Conservation (phyloP, 2,888 invertebrate genomes). For the Orthonevra nobilis region DNA sequence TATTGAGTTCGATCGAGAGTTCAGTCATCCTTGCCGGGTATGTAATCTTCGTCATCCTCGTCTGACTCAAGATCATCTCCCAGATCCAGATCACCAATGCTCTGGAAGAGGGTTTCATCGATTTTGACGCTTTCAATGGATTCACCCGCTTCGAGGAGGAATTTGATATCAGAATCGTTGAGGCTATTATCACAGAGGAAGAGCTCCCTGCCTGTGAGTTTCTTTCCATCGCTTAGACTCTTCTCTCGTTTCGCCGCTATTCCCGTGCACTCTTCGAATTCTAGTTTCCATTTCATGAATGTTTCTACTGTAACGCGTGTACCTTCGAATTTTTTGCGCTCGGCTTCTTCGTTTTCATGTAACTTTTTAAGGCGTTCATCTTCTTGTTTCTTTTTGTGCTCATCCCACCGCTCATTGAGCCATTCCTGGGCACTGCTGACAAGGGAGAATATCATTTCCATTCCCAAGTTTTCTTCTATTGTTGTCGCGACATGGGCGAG, state of each 20-base stretch:
- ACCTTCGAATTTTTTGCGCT: slow-evolving; percentile 96
- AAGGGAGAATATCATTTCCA: slow-evolving; percentile 98
- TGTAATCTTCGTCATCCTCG: slow-evolving; percentile 85
- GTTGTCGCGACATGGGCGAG: slow-evolving; percentile 83
- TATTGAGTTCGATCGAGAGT: neutral
- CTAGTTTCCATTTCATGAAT: slow-evolving; percentile 95
- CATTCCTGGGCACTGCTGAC: slow-evolving; percentile 96
- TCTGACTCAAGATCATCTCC: slow-evolving; percentile 81
- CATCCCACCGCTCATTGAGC: slow-evolving; percentile 92
- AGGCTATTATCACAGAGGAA: slow-evolving; percentile 96
- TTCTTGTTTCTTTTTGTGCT: slow-evolving; percentile 86
- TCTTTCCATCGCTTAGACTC: slow-evolving; percentile 87
- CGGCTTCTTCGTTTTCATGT: slow-evolving; percentile 92
- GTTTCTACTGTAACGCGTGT: slow-evolving; percentile 97
- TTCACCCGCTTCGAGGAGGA: slow-evolving; percentile 90
- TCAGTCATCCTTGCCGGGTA: slow-evolving; percentile 80
- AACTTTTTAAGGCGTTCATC: slow-evolving; percentile 85
- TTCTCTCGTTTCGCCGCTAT: slow-evolving; percentile 87
- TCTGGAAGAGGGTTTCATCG: slow-evolving; percentile 95
- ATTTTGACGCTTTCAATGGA: slow-evolving; percentile 87
- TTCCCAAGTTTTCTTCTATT: slow-evolving; percentile 94
- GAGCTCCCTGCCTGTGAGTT: slow-evolving; percentile 94
- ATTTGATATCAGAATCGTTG: slow-evolving; percentile 97
- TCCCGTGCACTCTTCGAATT: slow-evolving; percentile 94
- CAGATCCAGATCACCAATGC: slow-evolving; percentile 89